Evolutionary conservation across 2,113 vertebrate genomes (phyloP).

Genomic region (Aplodontia rufa): DNA sequence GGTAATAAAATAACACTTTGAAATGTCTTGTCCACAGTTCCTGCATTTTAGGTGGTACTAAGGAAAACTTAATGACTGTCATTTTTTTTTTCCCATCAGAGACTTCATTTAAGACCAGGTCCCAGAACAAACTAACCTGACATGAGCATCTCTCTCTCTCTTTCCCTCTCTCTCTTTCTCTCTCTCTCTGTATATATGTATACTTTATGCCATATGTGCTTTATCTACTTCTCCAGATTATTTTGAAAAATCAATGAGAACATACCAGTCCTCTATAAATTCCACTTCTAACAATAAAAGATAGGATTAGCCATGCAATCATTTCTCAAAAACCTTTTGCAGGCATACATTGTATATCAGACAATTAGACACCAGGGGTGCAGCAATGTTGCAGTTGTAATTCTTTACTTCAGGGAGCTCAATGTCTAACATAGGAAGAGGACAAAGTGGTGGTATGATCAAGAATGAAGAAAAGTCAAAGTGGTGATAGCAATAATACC

Average conservation of each 20-base stretch:
- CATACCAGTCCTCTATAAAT: not conserved
- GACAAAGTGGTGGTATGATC: not conserved
- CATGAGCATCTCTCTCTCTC: not conserved
- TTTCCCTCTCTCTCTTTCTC: no score
- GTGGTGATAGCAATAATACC: not conserved
- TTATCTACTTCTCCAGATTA: no score
- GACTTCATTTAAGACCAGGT: not conserved
- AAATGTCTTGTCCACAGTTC: not conserved
- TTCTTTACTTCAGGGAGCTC: not conserved
- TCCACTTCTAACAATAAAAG: not conserved
- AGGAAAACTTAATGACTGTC: not conserved
- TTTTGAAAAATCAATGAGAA: not conserved
- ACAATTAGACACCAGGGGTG: not conserved
- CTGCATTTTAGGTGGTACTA: not conserved
- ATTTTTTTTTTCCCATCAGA: not conserved
- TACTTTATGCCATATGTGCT: no score
- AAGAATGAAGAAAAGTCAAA: not conserved
- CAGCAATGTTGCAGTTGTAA: not conserved
- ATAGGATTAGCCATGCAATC: not conserved
- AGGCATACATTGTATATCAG: not conserved
- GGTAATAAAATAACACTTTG: not conserved
- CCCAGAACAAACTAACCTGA: not conserved
- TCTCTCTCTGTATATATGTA: no score
- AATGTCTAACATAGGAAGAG: not conserved
- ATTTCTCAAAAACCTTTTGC: not conserved